These are phyloP conservation scores for Neosilurus hyrtlii DNA, from an alignment of 2,797 vertebrate species.

Conservation along the genomic window DNA sequence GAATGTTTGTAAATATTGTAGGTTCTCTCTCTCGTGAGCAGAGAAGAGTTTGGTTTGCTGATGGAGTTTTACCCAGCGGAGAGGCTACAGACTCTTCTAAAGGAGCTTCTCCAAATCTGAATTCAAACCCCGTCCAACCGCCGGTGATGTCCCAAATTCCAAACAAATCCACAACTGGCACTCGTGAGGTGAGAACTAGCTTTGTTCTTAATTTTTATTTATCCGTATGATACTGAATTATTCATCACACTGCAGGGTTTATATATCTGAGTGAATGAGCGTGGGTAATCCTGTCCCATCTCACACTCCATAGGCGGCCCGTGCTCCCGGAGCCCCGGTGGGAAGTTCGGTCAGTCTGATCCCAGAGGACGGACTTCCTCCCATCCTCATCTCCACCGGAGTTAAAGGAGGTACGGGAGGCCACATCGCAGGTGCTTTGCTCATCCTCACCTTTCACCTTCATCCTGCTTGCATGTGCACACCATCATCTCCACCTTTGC, in stretches of 20 bases:
- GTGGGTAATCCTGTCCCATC: conserved; percentile 10
- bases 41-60: conserved; percentile 96
- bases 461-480: conserved; percentile 42
- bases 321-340: conserved; percentile 70
- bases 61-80: conserved; percentile 92
- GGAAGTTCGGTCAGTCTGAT: conserved; percentile 95
- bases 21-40: conserved; percentile 85
- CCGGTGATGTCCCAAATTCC: conserved; percentile 78
- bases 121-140: conserved; percentile 75
- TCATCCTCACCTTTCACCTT: conserved; percentile 72
- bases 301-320: conserved; percentile 69
- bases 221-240: too few species aligned
- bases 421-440: conserved; percentile 80
- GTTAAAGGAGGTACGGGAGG: conserved; percentile 96
- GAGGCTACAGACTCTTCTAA: conserved; percentile 88
- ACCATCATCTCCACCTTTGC: not conserved
- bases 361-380: conserved; percentile 97
- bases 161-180: conserved; percentile 77
- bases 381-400: conserved; percentile 98
- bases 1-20: conserved; percentile 33
- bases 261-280: not conserved
- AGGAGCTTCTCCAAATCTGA: conserved; percentile 73
- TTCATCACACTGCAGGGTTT: not conserved
- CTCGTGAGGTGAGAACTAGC: conserved; percentile 76
- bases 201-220: not conserved